A percentile compares a stretch with the other conserved stretches of the same genome.
phyloP scores from a whole-genome alignment of 1,140 invertebrate genomes.

The Heliconius congener region DNA sequence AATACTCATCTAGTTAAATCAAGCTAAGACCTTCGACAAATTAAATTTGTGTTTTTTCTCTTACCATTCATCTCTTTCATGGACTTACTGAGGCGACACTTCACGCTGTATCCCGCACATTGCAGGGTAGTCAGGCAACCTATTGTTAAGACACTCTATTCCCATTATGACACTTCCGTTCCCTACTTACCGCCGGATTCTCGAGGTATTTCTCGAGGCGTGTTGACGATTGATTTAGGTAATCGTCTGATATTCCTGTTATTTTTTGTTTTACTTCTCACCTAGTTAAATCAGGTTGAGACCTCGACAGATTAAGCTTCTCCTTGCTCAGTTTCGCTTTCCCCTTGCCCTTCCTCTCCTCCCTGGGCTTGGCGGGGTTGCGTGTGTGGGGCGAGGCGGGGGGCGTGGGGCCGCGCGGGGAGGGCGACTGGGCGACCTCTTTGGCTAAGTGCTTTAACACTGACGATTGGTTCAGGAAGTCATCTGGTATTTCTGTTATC shows the following conservation, averaged over 20 bases:
- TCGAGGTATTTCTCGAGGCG: too few species aligned
- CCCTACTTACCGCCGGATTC: not conserved
- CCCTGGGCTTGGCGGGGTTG: conserved; percentile 47
- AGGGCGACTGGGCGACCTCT: conserved; percentile 85
- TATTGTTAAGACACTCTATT: not conserved
- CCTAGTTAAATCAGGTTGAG: conserved; percentile 82
- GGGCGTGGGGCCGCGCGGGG: conserved; percentile 71
- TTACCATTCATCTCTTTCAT: too few species aligned
- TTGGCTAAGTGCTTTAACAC: conserved; percentile 93
- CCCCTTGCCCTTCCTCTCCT: conserved; percentile 64
- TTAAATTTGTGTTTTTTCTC: not conserved
- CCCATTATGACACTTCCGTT: not conserved
- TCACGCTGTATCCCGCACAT: not conserved
- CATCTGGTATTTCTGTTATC: conserved; percentile 92
- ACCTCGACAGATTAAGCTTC: conserved; percentile 87
- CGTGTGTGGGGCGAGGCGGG: conserved; percentile 55
- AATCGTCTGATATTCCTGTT: not conserved
- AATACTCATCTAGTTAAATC: too few species aligned
- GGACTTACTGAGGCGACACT: not conserved
- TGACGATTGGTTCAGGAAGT: conserved; percentile 91
- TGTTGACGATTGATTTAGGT: too few species aligned
- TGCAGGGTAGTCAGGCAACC: not conserved
- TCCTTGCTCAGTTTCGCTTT: conserved; percentile 80
- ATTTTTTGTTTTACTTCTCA: conserved; percentile 31
- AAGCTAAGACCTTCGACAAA: too few species aligned